phyloP scores from a whole-genome alignment of 1,140 invertebrate species.

The Papilio helenus region DNA sequence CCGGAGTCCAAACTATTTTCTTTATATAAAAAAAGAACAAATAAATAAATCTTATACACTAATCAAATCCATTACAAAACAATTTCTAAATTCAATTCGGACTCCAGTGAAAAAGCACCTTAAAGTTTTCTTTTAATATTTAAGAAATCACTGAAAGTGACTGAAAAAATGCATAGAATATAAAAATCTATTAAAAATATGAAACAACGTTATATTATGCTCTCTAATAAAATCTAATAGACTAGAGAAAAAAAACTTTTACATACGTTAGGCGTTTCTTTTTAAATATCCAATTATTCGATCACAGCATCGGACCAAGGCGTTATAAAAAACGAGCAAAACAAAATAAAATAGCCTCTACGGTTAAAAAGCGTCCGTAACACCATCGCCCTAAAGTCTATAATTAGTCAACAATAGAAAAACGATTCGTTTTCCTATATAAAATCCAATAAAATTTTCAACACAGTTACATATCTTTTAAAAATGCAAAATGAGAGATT shows the following conservation, averaged over 20 bases:
- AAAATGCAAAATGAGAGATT: conserved; percentile 29
- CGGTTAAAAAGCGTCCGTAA: conserved; percentile 31
- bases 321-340: conserved; percentile 6
- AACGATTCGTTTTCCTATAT: conserved; percentile 6
- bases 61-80: conserved; percentile 72
- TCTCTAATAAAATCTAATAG: conserved; percentile 62
- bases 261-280: conserved; percentile 56
- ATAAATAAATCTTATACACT: conserved; percentile 71
- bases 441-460: conserved; percentile 14
- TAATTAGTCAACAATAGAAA: conserved; percentile 31
- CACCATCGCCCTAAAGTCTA: conserved; percentile 3
- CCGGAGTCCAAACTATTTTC: conserved; percentile 56
- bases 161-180: conserved; percentile 69
- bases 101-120: conserved; percentile 69
- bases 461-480: conserved; percentile 12
- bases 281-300: conserved; percentile 47
- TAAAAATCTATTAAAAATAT: conserved; percentile 59
- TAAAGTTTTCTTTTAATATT: conserved; percentile 26
- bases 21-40: conserved; percentile 28
- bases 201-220: conserved; percentile 57
- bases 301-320: conserved; percentile 49
- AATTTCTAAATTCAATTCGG: conserved; percentile 59
- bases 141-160: not conserved
- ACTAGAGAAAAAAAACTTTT: conserved; percentile 77
- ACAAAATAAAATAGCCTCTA: conserved; percentile 35